Conservation (phyloP, 2,888 invertebrate genomes). For the Muschampia plurimacula region DNA sequence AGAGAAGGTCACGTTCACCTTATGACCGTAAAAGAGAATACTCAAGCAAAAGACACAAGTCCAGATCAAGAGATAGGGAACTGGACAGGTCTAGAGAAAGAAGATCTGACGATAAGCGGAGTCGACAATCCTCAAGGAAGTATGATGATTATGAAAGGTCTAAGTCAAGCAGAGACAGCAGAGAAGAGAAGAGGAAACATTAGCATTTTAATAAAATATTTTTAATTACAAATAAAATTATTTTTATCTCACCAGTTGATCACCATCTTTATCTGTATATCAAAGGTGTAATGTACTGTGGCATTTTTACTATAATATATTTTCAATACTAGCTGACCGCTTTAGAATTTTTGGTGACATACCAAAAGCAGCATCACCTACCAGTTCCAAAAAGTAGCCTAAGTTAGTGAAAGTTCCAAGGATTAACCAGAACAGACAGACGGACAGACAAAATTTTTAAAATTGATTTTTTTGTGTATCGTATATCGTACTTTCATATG, state of each 20-base stretch:
- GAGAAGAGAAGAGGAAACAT: constrained; percentile 77
- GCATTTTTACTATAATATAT: no score
- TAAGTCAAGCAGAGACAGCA: constrained; percentile 71
- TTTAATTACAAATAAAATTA: constrained; percentile 16
- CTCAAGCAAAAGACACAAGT: constrained; percentile 77
- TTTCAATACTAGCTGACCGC: no score
- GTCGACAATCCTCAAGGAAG: constrained; percentile 66
- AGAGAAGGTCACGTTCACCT: constrained; percentile 77
- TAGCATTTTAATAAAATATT: constrained; percentile 45
- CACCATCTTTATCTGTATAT: no score
- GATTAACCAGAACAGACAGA: no score
- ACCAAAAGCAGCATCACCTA: no score
- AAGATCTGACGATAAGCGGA: constrained; percentile 72
- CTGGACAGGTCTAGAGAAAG: constrained; percentile 72
- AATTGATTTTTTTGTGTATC: no score
- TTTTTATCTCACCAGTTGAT: not conserved
- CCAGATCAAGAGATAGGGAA: constrained; percentile 77
- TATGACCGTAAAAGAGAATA: constrained; percentile 81
- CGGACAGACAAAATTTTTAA: no score
- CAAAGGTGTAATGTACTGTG: no score
- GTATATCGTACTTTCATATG: no score
- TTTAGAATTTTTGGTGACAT: no score
- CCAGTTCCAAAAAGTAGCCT: no score
- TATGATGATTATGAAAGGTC: constrained; percentile 81
- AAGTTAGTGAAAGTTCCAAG: no score